Evolutionary conservation across 2,888 invertebrate genomes (phyloP).

Genomic region (Scaptodrosophila latifasciaeformis): DNA sequence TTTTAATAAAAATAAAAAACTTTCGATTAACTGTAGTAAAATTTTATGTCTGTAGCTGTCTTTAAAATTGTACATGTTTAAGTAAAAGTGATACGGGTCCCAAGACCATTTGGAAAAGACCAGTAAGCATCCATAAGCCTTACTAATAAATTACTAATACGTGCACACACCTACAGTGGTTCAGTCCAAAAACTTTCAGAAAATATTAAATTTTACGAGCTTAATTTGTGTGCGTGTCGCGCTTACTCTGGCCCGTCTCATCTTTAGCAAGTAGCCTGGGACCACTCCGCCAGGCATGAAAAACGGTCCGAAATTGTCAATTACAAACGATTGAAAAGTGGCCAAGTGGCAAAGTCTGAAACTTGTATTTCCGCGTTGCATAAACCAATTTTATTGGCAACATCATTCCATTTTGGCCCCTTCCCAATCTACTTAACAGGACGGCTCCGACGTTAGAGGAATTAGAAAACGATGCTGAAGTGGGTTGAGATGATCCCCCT

Average conservation of each 20-base stretch:
- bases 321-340: slow-evolving; percentile 67
- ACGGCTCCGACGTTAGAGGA: neutral
- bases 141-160: slow-evolving; percentile 59
- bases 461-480: neutral
- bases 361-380: slow-evolving; percentile 38
- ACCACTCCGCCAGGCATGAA: slow-evolving; percentile 11
- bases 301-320: slow-evolving; percentile 49
- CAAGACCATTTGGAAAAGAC: slow-evolving; percentile 9
- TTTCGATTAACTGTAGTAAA: slow-evolving; percentile 40
- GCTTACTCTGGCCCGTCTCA: too few species aligned
- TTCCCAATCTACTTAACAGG: slow-evolving; percentile 66
- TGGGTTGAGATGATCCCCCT: neutral
- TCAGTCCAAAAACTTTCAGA: slow-evolving; percentile 25
- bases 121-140: slow-evolving; percentile 21
- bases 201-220: slow-evolving; percentile 69
- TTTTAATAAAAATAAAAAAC: slow-evolving; percentile 10
- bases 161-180: slow-evolving; percentile 33
- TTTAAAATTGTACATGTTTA: neutral
- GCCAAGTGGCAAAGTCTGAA: slow-evolving; percentile 33
- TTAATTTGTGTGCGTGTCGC: slow-evolving; percentile 67
- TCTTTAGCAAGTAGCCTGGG: too few species aligned
- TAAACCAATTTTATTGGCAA: slow-evolving; percentile 66
- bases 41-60: slow-evolving; percentile 34
- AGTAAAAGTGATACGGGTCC: slow-evolving; percentile 39
- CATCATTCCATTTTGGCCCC: slow-evolving; percentile 1